phyloP scores from a whole-genome alignment of 2,888 invertebrate genomes.

The Drosophila demipolita region DNA sequence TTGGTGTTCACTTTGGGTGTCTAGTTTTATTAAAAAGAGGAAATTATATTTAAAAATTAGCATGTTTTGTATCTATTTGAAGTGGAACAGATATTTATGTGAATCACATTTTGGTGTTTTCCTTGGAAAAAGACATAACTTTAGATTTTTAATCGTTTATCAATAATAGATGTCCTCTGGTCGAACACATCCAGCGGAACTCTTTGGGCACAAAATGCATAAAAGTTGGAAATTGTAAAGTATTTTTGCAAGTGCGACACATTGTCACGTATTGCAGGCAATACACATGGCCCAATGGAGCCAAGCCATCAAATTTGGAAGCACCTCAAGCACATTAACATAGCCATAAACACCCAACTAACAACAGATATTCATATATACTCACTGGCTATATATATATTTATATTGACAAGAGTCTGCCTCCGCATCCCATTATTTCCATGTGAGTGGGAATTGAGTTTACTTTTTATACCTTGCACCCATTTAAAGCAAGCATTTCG shows the following conservation, averaged over 20 bases:
- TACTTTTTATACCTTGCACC: not conserved
- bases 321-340: constrained; percentile 4
- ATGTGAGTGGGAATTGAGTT: constrained; percentile 13
- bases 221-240: constrained; percentile 37
- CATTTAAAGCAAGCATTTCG: no score
- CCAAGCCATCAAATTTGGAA: not conserved
- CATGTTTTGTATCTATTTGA: no score
- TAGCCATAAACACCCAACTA: constrained; percentile 2
- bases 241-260: constrained; percentile 27
- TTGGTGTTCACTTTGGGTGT: constrained; percentile 51
- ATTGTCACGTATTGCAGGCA: constrained; percentile 35
- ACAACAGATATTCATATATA: not conserved
- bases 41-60: no score
- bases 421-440: constrained; percentile 9
- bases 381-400: not conserved
- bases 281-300: not conserved
- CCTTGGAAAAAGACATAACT: not conserved
- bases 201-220: constrained; percentile 1
- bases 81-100: not conserved
- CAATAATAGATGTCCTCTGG: not conserved
- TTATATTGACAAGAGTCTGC: not conserved
- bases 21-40: constrained; percentile 8
- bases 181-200: not conserved
- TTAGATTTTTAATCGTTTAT: not conserved
- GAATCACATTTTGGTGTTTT: not conserved